Conservation (phyloP, 2,113 vertebrate genomes). For the Herpailurus yagouaroundi region DNA sequence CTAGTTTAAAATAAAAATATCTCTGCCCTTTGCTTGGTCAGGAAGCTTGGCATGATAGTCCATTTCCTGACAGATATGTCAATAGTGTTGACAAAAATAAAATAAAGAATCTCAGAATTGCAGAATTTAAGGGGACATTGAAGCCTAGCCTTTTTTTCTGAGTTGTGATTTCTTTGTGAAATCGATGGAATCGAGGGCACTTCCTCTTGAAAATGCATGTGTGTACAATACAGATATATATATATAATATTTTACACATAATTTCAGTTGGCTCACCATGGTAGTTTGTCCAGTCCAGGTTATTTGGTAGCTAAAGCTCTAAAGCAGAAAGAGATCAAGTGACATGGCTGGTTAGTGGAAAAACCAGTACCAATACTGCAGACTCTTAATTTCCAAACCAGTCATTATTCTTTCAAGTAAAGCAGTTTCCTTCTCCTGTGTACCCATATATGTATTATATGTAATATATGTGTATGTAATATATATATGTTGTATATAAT, state of each 20-base stretch:
- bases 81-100: slow-evolving; percentile 53
- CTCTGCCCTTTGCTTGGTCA: slow-evolving; percentile 33
- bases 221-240: background rate
- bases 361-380: background rate
- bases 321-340: background rate
- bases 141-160: background rate
- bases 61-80: slow-evolving; percentile 51
- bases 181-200: background rate
- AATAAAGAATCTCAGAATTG: background rate
- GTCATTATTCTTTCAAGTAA: background rate
- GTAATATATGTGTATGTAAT: no score
- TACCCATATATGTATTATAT: background rate
- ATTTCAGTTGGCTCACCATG: background rate
- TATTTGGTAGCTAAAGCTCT: background rate
- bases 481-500: no score
- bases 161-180: background rate
- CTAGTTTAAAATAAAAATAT: slow-evolving; percentile 18
- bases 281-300: background rate
- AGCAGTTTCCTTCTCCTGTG: background rate
- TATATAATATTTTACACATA: background rate
- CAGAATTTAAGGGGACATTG: slow-evolving; percentile 5
- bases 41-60: background rate
- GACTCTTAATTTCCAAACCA: background rate
- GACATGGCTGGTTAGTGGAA: background rate
- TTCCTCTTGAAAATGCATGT: background rate